phyloP scores from a whole-genome alignment of 2,113 vertebrate genomes.

The Otis tarda region DNA sequence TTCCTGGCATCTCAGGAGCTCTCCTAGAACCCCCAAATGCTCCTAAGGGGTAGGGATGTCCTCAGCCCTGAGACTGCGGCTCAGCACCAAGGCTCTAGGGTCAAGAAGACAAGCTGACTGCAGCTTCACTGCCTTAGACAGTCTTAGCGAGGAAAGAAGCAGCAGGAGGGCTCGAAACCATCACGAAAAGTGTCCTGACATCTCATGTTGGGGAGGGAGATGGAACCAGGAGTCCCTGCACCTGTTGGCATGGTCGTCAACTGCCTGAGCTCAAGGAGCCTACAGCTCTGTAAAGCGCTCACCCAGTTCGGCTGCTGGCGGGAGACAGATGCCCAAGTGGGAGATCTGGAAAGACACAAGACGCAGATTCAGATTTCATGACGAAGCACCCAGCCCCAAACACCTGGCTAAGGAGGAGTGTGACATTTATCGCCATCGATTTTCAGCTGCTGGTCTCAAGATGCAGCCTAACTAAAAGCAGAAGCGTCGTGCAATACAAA shows the following conservation, averaged over 20 bases:
- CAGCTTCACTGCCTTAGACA: fast-evolving
- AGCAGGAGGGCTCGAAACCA: not conserved
- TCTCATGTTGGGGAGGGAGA: not conserved
- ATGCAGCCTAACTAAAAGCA: not conserved
- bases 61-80: not conserved
- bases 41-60: not conserved
- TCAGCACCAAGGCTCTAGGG: not conserved
- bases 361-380: not conserved
- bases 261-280: not conserved
- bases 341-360: not conserved
- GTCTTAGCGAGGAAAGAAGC: not conserved
- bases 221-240: not conserved
- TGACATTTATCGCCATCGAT: no score
- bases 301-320: not conserved
- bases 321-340: not conserved
- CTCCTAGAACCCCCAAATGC: not conserved
- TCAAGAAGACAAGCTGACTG: not conserved
- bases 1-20: not conserved
- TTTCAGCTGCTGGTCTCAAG: not conserved
- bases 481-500: not conserved
- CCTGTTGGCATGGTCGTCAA: not conserved
- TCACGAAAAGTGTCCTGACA: not conserved
- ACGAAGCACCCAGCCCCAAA: not conserved
- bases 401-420: not conserved
- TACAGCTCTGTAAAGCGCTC: not conserved